Conservation (phyloP, 1,140 invertebrate species). For the Drosophila quadrilineata region DNA sequence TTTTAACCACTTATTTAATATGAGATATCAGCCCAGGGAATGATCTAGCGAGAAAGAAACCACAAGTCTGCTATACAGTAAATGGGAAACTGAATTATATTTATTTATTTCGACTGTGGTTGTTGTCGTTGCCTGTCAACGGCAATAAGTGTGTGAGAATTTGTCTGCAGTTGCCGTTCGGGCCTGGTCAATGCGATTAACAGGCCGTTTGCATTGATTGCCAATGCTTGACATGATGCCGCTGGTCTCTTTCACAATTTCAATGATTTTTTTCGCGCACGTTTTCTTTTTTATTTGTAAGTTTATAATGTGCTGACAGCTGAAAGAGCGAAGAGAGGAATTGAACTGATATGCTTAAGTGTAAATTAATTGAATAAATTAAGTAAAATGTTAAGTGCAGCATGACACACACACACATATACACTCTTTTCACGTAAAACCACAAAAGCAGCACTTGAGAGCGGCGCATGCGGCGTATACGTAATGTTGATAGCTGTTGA, state of each 20-base stretch:
- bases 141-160: constrained; percentile 27
- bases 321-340: background rate
- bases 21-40: constrained; percentile 11
- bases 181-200: constrained; percentile 68
- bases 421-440: no score
- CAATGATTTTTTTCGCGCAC: constrained; percentile 9
- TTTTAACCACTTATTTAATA: no score
- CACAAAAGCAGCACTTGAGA: constrained; percentile 15
- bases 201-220: constrained; percentile 69
- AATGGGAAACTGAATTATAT: constrained; percentile 56
- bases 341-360: constrained; percentile 52
- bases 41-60: no score
- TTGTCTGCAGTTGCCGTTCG: constrained; percentile 13
- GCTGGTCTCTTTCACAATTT: constrained; percentile 41
- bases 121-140: constrained; percentile 43
- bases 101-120: constrained; percentile 58
- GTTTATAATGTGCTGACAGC: constrained; percentile 61
- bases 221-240: constrained; percentile 49
- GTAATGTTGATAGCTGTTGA: constrained; percentile 61
- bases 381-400: constrained; percentile 47
- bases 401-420: background rate
- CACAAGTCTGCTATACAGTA: constrained; percentile 41
- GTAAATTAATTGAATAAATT: constrained; percentile 79
- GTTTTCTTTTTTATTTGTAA: constrained; percentile 52
- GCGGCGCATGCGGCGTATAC: constrained; percentile 39